phyloP scores from a whole-genome alignment of 2,113 vertebrate genomes.

The Diglossa brunneiventris region DNA sequence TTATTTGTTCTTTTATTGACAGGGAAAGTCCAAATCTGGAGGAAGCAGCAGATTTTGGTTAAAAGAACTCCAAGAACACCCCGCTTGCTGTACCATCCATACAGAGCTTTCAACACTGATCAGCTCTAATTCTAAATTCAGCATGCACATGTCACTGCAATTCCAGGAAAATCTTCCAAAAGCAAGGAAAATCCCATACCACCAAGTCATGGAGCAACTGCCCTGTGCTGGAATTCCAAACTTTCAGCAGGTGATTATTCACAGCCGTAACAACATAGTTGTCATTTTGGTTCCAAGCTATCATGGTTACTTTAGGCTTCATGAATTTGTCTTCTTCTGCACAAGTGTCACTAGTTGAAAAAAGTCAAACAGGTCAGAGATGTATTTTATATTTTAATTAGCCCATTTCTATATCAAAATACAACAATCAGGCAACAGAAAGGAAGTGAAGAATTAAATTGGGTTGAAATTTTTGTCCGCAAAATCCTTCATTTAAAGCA shows the following conservation, averaged over 20 bases:
- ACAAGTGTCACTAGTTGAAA: slow-evolving; percentile 59
- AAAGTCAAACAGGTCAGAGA: not conserved
- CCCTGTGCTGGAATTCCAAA: slow-evolving; percentile 93
- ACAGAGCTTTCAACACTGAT: not conserved
- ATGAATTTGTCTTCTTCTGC: slow-evolving; percentile 87
- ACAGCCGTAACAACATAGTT: slow-evolving; percentile 93
- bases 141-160: not conserved
- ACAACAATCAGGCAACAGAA: not conserved
- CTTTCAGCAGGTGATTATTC: slow-evolving; percentile 96
- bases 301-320: slow-evolving; percentile 98
- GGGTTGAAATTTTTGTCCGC: not conserved
- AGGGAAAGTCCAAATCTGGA: not conserved
- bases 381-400: not conserved
- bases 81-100: not conserved
- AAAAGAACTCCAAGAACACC: not conserved
- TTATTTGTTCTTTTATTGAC: not conserved
- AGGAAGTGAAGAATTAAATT: not conserved
- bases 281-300: slow-evolving; percentile 95
- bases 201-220: slow-evolving; percentile 90
- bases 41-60: not conserved
- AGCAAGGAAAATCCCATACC: slow-evolving; percentile 72
- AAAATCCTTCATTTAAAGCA: not conserved
- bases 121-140: not conserved
- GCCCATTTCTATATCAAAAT: not conserved
- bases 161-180: not conserved